Evolutionary conservation across 2,888 invertebrate species (phyloP), one percentile per base, ranked within the genome.

Genomic region (Hymenopus coronatus): DNA sequence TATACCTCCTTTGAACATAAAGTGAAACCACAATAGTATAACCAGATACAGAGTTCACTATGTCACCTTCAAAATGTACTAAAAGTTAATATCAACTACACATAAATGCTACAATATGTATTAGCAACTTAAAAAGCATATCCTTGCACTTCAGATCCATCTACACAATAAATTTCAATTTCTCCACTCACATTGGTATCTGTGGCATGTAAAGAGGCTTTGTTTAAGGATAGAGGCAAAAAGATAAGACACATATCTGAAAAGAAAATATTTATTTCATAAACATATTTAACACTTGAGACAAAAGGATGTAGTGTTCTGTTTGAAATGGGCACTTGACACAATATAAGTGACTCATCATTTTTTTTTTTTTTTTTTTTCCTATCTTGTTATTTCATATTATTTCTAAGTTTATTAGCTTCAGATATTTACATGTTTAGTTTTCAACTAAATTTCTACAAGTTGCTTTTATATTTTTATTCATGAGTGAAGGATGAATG

Each of bases 221-320:
- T 12, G 40, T 70, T 70, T 70, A 25, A 70, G 54, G 54, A 20
- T 20, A 20, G 20, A 70, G 20, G 54, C 20, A 70, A 20, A 70
- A 70, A 70, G 4, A 20, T 70, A 6, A 20, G 9, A 70, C 54
- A 70, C 6, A 70, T 20, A 15, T 70, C 54, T 70, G 54, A 70
- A 87, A 33, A 87, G 87, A 87, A 87, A 87, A 87, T 87, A 87
- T 87, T 87, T 87, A 87, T 87, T 87, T 87, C 15, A 82, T 86
- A 70, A 20, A 70, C 70, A 87, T 87, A 27, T 82, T 87, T 33
- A 87, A 87, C 87, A 87, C 82, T 40, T 20, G 82, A 87, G 25
- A 70, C 54, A 70, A 15, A 70, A 70, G 54, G 54, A 70, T 70
- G 25, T 6, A 70, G 25, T 20, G 54, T 70, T 70, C 54, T 70